phyloP scores from a whole-genome alignment of 2,113 vertebrate species.

The Vombatus ursinus region DNA sequence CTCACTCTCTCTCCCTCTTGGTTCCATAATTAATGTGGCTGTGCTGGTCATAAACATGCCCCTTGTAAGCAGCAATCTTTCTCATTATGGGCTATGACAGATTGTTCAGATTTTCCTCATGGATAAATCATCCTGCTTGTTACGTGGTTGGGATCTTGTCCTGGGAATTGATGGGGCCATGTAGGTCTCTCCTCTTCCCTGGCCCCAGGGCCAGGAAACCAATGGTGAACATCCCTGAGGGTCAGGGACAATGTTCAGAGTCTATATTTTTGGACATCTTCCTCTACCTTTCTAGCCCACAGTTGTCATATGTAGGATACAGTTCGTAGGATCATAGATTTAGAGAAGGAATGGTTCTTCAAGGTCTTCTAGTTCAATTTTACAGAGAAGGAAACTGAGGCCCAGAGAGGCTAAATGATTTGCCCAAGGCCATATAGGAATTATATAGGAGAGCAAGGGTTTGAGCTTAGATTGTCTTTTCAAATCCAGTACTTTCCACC shows the following conservation, averaged over 20 bases:
- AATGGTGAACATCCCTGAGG: not conserved
- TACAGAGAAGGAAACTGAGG: not conserved
- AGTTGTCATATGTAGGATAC: not conserved
- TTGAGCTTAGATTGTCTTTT: not conserved
- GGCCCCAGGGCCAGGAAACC: not conserved
- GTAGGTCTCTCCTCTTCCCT: not conserved
- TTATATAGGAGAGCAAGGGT: not conserved
- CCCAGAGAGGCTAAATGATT: not conserved
- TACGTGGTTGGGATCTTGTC: not conserved
- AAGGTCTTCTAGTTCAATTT: not conserved
- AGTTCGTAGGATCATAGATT: not conserved
- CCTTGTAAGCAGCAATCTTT: not conserved
- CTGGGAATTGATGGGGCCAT: not conserved
- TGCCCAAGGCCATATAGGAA: not conserved
- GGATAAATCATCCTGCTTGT: not conserved
- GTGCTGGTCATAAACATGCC: not conserved
- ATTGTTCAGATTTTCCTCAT: not conserved
- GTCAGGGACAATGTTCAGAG: not conserved
- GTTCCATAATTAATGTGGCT: not conserved
- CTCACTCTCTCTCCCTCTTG: not conserved
- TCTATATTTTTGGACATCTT: not conserved
- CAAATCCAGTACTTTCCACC: not conserved
- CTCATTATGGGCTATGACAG: not conserved
- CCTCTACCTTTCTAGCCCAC: not conserved
- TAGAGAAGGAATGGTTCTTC: not conserved